phyloP scores from a whole-genome alignment of 2,797 vertebrate species.

The Mus caroli region DNA sequence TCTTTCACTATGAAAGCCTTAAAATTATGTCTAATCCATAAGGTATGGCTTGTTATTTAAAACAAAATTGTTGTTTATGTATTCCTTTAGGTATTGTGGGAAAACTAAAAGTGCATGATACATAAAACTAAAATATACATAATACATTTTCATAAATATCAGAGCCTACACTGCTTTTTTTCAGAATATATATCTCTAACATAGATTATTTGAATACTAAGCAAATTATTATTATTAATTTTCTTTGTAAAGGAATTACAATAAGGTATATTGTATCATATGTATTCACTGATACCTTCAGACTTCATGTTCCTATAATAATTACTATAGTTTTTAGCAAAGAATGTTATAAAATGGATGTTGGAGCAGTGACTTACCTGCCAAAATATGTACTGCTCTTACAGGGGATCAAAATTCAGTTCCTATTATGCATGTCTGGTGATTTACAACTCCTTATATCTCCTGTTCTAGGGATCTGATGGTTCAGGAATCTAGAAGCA shows the following conservation, averaged over 20 bases:
- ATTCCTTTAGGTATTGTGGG: not conserved
- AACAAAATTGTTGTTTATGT: not conserved
- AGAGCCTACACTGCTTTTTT: not conserved
- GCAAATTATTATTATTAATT: not conserved
- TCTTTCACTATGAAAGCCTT: not conserved
- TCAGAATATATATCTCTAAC: not conserved
- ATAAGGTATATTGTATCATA: not conserved
- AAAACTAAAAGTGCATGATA: not conserved
- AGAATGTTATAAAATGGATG: not conserved
- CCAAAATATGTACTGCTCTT: not conserved
- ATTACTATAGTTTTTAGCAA: not conserved
- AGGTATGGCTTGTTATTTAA: not conserved
- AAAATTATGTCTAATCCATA: not conserved
- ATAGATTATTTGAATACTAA: not conserved
- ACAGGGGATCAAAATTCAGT: not conserved
- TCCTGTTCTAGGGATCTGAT: not conserved
- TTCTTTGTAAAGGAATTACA: not conserved
- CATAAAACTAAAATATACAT: not conserved
- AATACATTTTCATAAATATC: not conserved
- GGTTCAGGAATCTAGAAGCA: not conserved
- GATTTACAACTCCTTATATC: too few species aligned
- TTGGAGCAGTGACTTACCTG: not conserved
- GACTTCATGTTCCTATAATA: not conserved
- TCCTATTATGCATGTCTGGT: not conserved
- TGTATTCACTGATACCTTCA: not conserved